phyloP scores from a whole-genome alignment of 2,113 vertebrate genomes.

The Plecturocebus donacophilus region DNA sequence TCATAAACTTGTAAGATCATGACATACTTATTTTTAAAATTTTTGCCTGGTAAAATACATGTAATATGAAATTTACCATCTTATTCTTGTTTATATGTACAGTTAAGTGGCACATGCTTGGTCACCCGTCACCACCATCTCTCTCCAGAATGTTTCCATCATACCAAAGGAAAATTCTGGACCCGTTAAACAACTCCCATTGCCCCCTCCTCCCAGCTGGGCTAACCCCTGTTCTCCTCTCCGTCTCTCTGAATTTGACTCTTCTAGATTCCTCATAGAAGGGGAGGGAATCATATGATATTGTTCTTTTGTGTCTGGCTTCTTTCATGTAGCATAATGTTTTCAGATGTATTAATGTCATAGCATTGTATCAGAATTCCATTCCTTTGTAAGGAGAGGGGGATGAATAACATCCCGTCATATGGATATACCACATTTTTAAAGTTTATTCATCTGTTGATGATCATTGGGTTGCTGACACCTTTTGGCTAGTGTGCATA shows the following conservation, averaged over 20 bases:
- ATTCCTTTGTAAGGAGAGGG: neutral
- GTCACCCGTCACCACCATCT: accelerated
- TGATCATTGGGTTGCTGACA: neutral
- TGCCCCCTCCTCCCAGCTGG: accelerated
- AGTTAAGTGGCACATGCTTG: too few relatives aligned
- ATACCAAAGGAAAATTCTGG: neutral
- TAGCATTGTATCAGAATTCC: neutral
- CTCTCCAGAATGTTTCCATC: neutral
- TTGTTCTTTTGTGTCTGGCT: neutral
- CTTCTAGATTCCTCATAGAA: neutral
- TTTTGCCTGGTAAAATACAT: neutral
- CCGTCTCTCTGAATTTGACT: neutral
- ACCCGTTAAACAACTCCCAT: accelerated
- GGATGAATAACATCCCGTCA: too few relatives aligned
- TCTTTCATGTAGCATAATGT: neutral
- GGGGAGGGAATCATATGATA: neutral
- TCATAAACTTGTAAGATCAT: neutral
- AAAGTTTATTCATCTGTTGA: neutral
- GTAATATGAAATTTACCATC: neutral
- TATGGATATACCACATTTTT: accelerated
- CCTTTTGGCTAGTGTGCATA: neutral
- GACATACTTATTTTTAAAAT: neutral
- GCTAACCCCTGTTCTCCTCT: neutral
- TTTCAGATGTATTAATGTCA: neutral
- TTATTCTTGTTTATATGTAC: neutral